phyloP scores from a whole-genome alignment of 2,888 invertebrate species.

The Anthrax anthrax region DNA sequence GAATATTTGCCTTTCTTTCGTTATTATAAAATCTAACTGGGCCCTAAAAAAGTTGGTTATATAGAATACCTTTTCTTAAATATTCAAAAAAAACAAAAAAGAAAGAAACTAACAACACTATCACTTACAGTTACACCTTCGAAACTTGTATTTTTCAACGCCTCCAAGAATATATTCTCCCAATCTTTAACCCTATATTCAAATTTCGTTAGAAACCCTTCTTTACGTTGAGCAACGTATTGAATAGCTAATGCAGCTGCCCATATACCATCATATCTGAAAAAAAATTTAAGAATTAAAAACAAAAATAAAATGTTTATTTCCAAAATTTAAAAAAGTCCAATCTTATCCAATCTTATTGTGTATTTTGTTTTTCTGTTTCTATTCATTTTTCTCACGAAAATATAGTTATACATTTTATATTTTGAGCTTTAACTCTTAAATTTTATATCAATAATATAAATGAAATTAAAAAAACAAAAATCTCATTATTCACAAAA shows the following conservation, averaged over 20 bases:
- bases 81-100: neutral
- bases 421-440: too few relatives aligned
- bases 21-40: conserved; percentile 88
- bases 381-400: too few relatives aligned
- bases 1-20: conserved; percentile 86
- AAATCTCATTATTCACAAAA: too few relatives aligned
- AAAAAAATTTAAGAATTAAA: too few relatives aligned
- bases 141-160: conserved; percentile 82
- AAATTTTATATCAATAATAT: too few relatives aligned
- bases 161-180: conserved; percentile 76
- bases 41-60: conserved; percentile 42
- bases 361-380: too few relatives aligned
- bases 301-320: too few relatives aligned
- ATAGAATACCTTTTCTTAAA: neutral
- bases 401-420: too few relatives aligned
- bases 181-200: conserved; percentile 72
- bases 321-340: too few relatives aligned
- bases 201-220: conserved; percentile 69
- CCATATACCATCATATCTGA: conserved; percentile 96
- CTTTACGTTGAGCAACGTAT: conserved; percentile 67
- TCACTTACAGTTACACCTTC: conserved; percentile 69
- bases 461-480: too few relatives aligned
- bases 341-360: too few relatives aligned
- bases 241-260: conserved; percentile 91
- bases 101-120: conserved; percentile 5